Conservation (phyloP, 2,113 vertebrate genomes). For the Ophthalmolycus amberensis region DNA sequence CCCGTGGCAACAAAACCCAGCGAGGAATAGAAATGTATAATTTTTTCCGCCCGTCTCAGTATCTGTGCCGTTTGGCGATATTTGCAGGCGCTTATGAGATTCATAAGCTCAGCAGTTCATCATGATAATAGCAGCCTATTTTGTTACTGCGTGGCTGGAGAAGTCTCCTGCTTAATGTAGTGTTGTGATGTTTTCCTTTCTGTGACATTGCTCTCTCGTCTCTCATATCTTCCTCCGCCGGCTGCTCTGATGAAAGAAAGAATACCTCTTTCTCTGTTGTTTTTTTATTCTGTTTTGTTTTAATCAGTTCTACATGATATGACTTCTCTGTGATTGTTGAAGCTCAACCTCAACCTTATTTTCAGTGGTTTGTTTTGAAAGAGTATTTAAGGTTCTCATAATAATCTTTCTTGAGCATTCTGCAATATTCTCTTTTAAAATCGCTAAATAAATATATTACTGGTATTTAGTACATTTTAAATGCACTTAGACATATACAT, state of each 20-base stretch:
- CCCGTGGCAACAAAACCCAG: conserved; percentile 30
- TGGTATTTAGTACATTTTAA: not conserved
- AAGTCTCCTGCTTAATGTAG: conserved; percentile 41
- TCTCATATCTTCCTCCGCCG: conserved; percentile 4
- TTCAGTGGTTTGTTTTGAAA: not conserved
- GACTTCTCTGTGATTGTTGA: not conserved
- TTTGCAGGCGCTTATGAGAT: conserved; percentile 50
- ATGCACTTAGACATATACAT: not conserved
- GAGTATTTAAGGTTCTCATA: not conserved
- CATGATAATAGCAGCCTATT: conserved; percentile 55
- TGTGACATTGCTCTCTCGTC: conserved; percentile 25
- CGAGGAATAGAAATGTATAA: conserved; percentile 48
- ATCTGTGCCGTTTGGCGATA: conserved; percentile 46
- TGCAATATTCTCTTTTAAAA: not conserved
- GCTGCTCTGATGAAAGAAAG: conserved; percentile 18
- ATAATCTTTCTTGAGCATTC: not conserved
- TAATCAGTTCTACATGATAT: not conserved
- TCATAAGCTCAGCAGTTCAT: conserved; percentile 55
- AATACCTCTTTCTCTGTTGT: not conserved
- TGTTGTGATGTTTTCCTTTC: conserved; percentile 44
- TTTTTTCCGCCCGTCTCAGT: conserved; percentile 34
- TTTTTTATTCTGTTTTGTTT: conserved; percentile 12
- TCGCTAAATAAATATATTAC: not conserved
- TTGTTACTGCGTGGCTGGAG: conserved; percentile 32
- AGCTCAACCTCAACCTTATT: not conserved